Conservation (phyloP, 2,888 invertebrate genomes). For the Erebia ligea region DNA sequence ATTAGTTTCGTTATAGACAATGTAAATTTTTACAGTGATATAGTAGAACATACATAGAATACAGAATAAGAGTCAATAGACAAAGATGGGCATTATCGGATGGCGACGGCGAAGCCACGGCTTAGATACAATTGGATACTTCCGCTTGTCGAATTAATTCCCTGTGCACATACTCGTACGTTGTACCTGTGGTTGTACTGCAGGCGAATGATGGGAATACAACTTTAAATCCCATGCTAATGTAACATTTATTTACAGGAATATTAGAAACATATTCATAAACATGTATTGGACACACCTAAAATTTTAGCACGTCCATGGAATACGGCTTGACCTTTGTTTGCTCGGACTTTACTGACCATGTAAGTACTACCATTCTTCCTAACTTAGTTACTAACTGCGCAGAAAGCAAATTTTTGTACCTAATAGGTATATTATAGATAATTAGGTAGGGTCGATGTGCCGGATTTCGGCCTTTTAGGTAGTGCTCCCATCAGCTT, state of each 20-base stretch:
- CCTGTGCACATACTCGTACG: constrained; percentile 51
- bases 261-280: background rate
- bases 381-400: background rate
- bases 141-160: constrained; percentile 70
- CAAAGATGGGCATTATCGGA: constrained; percentile 50
- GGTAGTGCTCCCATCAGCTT: too few relatives aligned
- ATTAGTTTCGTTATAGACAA: constrained; percentile 7
- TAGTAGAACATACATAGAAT: constrained; percentile 33
- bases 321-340: constrained; percentile 15
- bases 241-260: background rate
- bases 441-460: too few relatives aligned
- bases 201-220: constrained; percentile 13
- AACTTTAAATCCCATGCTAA: background rate
- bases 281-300: background rate
- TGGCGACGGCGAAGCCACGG: constrained; percentile 46
- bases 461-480: too few relatives aligned
- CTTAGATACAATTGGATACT: constrained; percentile 71
- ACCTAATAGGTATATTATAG: too few relatives aligned
- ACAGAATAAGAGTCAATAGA: constrained; percentile 49
- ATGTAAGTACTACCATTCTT: background rate
- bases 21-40: constrained; percentile 16
- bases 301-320: background rate
- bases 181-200: too few relatives aligned
- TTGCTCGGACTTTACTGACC: constrained; percentile 18
- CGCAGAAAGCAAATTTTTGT: background rate